Evolutionary conservation across 2,797 vertebrate species (phyloP).

Genomic region (Stomatorhinus walkeri): DNA sequence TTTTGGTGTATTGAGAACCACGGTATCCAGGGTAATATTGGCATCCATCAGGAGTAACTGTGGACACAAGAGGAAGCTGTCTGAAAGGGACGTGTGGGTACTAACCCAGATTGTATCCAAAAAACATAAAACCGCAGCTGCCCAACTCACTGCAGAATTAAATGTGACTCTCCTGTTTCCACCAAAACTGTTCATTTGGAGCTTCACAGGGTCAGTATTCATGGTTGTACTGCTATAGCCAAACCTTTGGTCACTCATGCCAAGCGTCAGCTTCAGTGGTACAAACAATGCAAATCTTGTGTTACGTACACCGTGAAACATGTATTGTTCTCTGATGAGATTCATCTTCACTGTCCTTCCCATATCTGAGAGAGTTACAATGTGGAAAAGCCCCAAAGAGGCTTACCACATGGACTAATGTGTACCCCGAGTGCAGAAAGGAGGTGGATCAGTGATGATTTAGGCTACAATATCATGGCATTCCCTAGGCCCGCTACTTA

Average conservation of each 20-base stretch:
- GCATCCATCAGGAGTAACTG: background rate
- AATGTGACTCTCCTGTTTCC: no score
- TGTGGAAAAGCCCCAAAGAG: background rate
- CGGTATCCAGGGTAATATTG: background rate
- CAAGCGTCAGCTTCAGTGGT: no score
- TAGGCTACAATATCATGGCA: background rate
- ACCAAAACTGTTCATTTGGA: no score
- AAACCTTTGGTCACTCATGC: no score
- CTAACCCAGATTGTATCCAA: background rate
- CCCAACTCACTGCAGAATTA: no score
- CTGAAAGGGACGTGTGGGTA: background rate
- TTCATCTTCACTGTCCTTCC: background rate
- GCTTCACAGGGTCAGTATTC: no score
- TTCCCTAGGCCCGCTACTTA: background rate
- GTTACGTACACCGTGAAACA: no score
- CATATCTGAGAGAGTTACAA: background rate
- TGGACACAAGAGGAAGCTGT: background rate
- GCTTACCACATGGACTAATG: background rate
- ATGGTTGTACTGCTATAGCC: no score
- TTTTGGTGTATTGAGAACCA: background rate
- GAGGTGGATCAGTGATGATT: background rate
- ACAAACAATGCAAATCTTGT: no score
- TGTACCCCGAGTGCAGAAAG: background rate
- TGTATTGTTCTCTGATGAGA: background rate
- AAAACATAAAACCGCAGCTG: no score